Conservation (phyloP, 2,797 vertebrate genomes). For the Anguilla megastoma region DNA sequence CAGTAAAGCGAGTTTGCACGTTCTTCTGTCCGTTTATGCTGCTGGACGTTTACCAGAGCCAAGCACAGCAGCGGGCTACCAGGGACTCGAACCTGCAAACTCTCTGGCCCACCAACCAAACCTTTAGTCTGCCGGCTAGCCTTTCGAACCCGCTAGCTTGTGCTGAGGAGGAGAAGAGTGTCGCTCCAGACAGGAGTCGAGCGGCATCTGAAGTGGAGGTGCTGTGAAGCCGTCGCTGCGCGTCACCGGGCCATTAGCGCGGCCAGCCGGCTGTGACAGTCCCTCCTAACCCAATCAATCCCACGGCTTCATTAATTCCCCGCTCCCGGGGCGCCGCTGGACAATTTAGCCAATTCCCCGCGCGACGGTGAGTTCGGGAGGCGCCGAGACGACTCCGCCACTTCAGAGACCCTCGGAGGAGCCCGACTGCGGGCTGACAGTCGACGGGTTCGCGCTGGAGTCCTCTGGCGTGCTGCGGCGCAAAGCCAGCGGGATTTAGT, state of each 20-base stretch:
- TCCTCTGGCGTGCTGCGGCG: too few species aligned
- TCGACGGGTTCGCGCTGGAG: too few species aligned
- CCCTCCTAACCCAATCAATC: neutral
- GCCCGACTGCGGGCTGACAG: too few species aligned
- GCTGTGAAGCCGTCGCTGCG: neutral
- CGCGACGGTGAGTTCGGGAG: neutral
- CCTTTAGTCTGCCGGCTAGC: neutral
- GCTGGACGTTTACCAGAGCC: neutral
- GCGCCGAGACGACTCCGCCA: too few species aligned
- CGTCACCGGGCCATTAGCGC: neutral
- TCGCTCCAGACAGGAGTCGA: neutral
- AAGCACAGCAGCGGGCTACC: neutral
- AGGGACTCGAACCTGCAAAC: neutral
- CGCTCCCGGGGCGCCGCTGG: neutral
- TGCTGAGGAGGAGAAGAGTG: too few species aligned
- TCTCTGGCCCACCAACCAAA: neutral
- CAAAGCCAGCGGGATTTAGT: neutral
- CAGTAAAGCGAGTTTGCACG: neutral
- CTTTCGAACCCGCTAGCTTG: too few species aligned
- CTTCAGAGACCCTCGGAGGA: neutral
- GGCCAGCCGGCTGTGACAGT: neutral
- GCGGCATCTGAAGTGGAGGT: neutral
- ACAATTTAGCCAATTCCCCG: neutral
- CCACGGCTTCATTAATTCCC: constrained; percentile 3
- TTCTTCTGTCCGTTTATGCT: neutral